Percentiles rank a stretch among this genome's conserved stretches.
Evolutionary conservation across 2,113 vertebrate species (phyloP).

Genomic region (Vombatus ursinus): DNA sequence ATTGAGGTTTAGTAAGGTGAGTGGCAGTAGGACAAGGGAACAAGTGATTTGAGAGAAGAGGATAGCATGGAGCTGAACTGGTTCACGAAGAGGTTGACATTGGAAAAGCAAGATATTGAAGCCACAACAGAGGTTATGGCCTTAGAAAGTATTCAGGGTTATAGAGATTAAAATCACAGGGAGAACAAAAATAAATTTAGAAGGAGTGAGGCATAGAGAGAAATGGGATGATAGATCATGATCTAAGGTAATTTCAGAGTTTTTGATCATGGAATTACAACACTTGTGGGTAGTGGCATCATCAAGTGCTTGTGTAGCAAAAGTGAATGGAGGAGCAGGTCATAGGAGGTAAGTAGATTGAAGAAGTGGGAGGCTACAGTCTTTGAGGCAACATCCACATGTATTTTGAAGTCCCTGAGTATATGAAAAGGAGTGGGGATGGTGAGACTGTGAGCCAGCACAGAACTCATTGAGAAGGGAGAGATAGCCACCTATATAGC

Average conservation of each 20-base stretch:
- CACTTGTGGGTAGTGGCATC: background rate
- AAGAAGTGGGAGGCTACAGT: background rate
- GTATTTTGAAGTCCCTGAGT: background rate
- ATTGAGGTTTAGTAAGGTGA: background rate
- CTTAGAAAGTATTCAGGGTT: background rate
- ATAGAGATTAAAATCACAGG: background rate
- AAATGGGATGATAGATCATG: background rate
- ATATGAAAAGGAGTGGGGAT: background rate
- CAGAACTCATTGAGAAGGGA: background rate
- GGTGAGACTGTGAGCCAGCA: background rate
- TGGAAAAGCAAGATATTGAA: background rate
- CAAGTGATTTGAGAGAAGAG: background rate
- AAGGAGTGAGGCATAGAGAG: background rate
- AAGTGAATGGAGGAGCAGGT: background rate
- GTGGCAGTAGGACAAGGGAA: background rate
- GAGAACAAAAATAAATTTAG: background rate
- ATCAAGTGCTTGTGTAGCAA: background rate
- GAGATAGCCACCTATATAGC: background rate
- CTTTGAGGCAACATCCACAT: background rate
- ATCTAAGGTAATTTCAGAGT: background rate
- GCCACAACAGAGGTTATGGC: background rate
- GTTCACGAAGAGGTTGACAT: background rate
- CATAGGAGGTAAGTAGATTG: too few species aligned
- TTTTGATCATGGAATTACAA: background rate
- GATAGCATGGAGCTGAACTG: background rate